Conservation (phyloP, 2,797 vertebrate species). For the Philypnodon macrostomus region DNA sequence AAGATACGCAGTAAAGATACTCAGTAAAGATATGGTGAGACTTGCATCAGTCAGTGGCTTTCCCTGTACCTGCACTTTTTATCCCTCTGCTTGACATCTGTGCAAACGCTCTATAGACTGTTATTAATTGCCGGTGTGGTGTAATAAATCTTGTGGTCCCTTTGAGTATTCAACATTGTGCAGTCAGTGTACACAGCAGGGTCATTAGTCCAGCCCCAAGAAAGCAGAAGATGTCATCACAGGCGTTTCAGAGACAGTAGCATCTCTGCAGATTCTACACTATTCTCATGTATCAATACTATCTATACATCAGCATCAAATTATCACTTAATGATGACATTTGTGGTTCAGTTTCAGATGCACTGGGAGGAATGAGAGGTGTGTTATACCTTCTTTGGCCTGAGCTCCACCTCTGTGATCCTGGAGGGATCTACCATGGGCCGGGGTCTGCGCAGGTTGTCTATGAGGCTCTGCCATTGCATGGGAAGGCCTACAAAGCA, state of each 20-base stretch:
- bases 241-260: constrained; percentile 45
- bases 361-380: constrained; percentile 9
- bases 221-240: constrained; percentile 50
- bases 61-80: constrained; percentile 75
- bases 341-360: neutral
- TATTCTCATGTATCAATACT: constrained; percentile 19
- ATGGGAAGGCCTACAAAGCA: constrained; percentile 93
- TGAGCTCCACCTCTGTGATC: constrained; percentile 92
- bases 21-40: constrained; percentile 53
- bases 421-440: constrained; percentile 95
- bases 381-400: constrained; percentile 91
- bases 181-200: constrained; percentile 68
- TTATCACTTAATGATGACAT: neutral
- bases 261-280: constrained; percentile 26
- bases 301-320: constrained; percentile 9
- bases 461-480: constrained; percentile 97
- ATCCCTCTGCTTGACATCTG: constrained; percentile 61
- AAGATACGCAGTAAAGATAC: too few species aligned
- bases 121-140: constrained; percentile 75
- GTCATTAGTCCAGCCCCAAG: constrained; percentile 65
- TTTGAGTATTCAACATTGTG: constrained; percentile 67
- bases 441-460: constrained; percentile 90
- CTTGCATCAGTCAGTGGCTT: constrained; percentile 61
- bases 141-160: constrained; percentile 76
- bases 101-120: constrained; percentile 57